phyloP scores from a whole-genome alignment of 2,113 vertebrate genomes.

The Seriola rivoliana region DNA sequence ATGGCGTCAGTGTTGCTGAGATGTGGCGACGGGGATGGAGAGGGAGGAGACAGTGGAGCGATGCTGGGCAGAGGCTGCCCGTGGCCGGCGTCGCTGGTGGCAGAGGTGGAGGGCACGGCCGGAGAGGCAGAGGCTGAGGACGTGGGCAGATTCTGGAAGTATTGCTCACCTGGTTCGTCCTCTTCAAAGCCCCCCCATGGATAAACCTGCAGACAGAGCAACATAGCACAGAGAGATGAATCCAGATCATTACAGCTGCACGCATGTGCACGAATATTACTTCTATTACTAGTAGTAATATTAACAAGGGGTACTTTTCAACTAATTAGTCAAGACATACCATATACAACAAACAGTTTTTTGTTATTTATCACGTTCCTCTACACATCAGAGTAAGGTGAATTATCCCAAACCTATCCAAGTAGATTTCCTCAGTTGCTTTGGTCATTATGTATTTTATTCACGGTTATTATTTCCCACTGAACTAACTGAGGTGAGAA shows the following conservation, averaged over 20 bases:
- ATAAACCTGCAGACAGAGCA: slow-evolving; percentile 62
- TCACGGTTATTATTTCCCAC: too few species aligned
- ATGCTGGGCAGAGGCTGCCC: slow-evolving; percentile 27
- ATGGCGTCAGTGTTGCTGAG: slow-evolving; percentile 80
- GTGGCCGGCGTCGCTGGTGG: slow-evolving; percentile 11
- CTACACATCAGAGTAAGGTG: too few species aligned
- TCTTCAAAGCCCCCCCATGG: slow-evolving; percentile 94
- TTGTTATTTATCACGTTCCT: too few species aligned
- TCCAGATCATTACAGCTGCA: background rate
- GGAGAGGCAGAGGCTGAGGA: slow-evolving; percentile 77
- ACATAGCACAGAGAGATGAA: background rate
- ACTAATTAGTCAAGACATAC: background rate
- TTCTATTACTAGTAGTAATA: background rate
- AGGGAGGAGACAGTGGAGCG: slow-evolving; percentile 53
- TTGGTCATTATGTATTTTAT: too few species aligned
- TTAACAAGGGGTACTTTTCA: background rate
- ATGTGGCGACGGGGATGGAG: slow-evolving; percentile 76
- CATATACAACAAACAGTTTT: background rate
- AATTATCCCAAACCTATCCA: too few species aligned
- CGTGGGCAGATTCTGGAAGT: slow-evolving; percentile 94
- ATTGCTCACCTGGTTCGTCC: slow-evolving; percentile 96
- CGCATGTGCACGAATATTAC: background rate
- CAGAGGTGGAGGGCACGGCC: slow-evolving; percentile 83
- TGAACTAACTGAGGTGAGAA: background rate
- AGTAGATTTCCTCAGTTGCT: too few species aligned